Base-by-base conservation (phyloP, 1,140 invertebrate species). In the Himalopsyche phryganea region DNA sequence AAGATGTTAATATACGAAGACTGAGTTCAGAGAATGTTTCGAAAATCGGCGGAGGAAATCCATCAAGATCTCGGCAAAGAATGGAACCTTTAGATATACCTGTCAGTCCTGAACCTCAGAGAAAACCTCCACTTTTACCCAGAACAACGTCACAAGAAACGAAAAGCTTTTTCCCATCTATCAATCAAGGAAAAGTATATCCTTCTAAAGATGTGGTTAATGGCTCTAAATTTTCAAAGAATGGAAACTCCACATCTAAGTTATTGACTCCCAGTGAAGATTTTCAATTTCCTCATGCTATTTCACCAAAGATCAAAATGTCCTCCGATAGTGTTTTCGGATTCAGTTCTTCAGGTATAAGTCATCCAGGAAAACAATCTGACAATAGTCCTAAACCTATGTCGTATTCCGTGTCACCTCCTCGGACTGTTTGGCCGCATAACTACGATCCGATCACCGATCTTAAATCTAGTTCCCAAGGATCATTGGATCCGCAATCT, bases 1-100 rank as follows among this genome's bases (percentile, higher is more conserved):
- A 61, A 9, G 61, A 63, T 28, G 54, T 58, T 3, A 62, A 58
- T 50, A n/a, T 50, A 19, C 55, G 51, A 36, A 51, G 51, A 41
- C 40, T 60, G 6, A 63, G 61, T 48, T 60, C 57, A 14, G 61
- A 63, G 28, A 63, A 60, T 46, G 36, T 60, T 1, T 28, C 69
- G 5, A 75, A 73, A 58, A 71, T 73, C 1, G 77, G 77, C 11
- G 70, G 77, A 0, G 75, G 74, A 0, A 65, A 77, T 1, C 54
- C 49, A 36, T 49, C 52, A 11, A 47, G 62, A 45, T 28, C 47
- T 13, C 62, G 80, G 11, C 81, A 83, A 66, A 71, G 81, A 13
- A 71, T 82, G 13, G 56, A 80, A 65, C 81, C 81, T 2, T 74
- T 81, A 35, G 80, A 82, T 55, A 73, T 83, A 41, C 74, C 75